Conservation (phyloP, 2,797 vertebrate genomes). For the Echiichthys vipera region DNA sequence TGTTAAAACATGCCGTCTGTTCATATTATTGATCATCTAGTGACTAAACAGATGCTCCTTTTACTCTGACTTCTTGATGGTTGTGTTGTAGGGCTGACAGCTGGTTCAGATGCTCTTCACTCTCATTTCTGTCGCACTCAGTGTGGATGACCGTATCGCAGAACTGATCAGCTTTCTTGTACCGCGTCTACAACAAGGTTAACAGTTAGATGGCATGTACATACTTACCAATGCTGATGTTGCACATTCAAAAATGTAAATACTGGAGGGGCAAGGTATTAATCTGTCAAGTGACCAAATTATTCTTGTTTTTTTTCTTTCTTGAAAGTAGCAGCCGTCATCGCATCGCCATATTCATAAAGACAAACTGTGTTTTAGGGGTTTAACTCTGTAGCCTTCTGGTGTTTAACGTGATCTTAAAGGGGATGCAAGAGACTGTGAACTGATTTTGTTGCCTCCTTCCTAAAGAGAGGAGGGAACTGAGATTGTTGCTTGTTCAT, state of each 20-base stretch:
- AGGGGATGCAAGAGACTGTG: conserved; percentile 22
- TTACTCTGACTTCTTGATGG: conserved; percentile 55
- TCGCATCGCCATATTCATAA: conserved; percentile 40
- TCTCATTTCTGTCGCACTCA: conserved; percentile 75
- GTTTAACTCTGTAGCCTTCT: conserved; percentile 46
- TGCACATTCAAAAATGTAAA: conserved; percentile 91
- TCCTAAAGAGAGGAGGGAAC: conserved; percentile 5
- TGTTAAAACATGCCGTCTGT: conserved; percentile 65
- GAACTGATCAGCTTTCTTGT: conserved; percentile 86
- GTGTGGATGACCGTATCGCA: conserved; percentile 77
- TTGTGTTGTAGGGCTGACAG: conserved; percentile 56
- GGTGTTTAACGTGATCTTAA: conserved; percentile 28
- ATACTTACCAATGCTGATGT: conserved; percentile 88
- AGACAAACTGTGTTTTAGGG: conserved; percentile 38
- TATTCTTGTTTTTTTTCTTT: conserved; percentile 22
- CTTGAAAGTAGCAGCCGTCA: conserved; percentile 63
- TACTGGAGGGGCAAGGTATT: conserved; percentile 72
- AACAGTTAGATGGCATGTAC: conserved; percentile 81
- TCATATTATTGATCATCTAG: conserved; percentile 64
- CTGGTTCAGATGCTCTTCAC: conserved; percentile 38
- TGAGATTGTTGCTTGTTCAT: conserved; percentile 55
- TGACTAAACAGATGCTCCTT: conserved; percentile 59
- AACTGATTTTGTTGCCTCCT: conserved; percentile 28
- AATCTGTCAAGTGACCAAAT: conserved; percentile 81
- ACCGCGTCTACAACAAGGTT: conserved; percentile 82